These are phyloP conservation scores for Syngnathus scovelli DNA, from an alignment of 2,113 vertebrate species.

Conservation along the genomic window DNA sequence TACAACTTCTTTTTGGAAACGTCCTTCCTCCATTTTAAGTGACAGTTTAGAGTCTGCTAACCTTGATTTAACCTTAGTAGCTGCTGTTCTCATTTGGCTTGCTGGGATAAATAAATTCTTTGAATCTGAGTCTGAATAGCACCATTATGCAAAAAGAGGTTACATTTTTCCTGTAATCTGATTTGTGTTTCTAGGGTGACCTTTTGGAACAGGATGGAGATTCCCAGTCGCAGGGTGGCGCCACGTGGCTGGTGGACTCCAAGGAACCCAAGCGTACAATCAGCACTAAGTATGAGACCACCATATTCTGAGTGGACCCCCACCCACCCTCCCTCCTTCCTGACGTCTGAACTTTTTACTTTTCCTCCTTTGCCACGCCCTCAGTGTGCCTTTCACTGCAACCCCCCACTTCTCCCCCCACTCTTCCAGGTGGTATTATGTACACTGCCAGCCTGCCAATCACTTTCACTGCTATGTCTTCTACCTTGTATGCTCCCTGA, in stretches of 20 bases:
- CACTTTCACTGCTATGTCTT: constrained; percentile 15
- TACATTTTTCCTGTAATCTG: background rate
- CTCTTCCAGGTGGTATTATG: constrained; percentile 9
- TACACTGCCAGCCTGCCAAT: constrained; percentile 14
- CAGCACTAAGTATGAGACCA: constrained; percentile 99
- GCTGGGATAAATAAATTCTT: background rate
- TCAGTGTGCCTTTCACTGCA: constrained; percentile 62
- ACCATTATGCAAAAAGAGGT: background rate
- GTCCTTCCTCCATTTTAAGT: background rate
- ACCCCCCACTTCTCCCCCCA: constrained; percentile 15
- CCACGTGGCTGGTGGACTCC: constrained; percentile 90
- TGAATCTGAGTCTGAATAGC: background rate
- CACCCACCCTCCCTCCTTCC: constrained; percentile 15
- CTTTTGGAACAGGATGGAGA: constrained; percentile 77
- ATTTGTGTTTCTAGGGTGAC: constrained; percentile 72
- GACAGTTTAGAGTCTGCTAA: constrained; percentile 35
- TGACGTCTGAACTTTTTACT: constrained; percentile 25
- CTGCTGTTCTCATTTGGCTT: background rate
- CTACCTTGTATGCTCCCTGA: constrained; percentile 23
- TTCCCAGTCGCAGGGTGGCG: constrained; percentile 79
- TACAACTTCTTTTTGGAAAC: constrained; percentile 51
- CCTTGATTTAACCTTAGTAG: background rate
- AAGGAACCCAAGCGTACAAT: constrained; percentile 92
- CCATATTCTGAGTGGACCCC: constrained; percentile 86
- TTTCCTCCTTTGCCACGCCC: constrained; percentile 24